Evolutionary conservation across 2,113 vertebrate genomes (phyloP), one percentile per base, ranked within the genome.

Genomic region (Rhagologus leucostigma): DNA sequence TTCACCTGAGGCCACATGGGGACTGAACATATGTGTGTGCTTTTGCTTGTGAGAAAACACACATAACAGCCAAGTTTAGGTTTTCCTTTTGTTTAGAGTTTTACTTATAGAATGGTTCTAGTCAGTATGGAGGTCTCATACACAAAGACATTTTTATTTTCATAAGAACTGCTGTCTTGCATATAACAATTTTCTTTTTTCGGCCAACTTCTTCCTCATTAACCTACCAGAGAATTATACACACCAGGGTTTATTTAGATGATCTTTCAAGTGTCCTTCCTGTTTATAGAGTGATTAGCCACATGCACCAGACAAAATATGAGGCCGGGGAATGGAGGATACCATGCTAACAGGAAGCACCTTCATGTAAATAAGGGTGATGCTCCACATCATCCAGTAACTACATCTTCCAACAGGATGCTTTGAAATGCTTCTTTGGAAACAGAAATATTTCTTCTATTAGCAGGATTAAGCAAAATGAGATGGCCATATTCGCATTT

Each of bases 191-290:
- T 82, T 81, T 82, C 65, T 60, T 42, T 46, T 84, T 87, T 85
- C 79, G 73, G 59, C 41, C 20, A 41, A 70, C 30, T 77, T 84
- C 65, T 93, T 93, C 62, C 18, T 93, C 82, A 46, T 86, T 76
- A 92, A 92, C 90, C 79, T 90, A 84, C 33, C 32, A 35, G 33
- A 44, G 75, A 93, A 86, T 88, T 92, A 84, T 81, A 86, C 65
- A 95, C 79, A 92, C 17, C 49, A 78, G 56, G 13, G 37, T 96
- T 95, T 97, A 93, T 96, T 97, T 96, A 94, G 93, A 75, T 78
- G 56, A 89, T 71, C 73, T 91, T 94, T 84, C 47, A 92, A 95
- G 79, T 87, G 56, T 94, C 39, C 73, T 95, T 97, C 95, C 96
- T 97, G 95, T 96, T 97, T 97, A 96, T 64, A 90, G 71, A 67